phyloP scores from a whole-genome alignment of 2,797 vertebrate species.

The Eospalax fontanierii region DNA sequence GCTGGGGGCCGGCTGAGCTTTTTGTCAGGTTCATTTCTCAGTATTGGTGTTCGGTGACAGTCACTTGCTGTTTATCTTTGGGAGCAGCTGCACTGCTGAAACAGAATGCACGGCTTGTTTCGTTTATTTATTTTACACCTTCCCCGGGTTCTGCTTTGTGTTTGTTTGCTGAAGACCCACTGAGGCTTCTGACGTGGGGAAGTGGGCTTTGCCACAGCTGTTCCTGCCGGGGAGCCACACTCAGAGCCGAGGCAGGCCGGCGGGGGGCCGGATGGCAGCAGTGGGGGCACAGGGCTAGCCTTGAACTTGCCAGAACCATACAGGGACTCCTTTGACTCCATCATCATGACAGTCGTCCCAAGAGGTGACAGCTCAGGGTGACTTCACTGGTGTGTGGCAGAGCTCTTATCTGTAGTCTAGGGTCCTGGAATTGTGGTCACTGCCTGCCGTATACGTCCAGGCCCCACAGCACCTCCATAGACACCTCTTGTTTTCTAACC shows the following conservation, averaged over 20 bases:
- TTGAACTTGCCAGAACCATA: not conserved
- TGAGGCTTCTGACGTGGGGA: slow-evolving; percentile 89
- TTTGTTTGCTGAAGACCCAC: slow-evolving; percentile 91
- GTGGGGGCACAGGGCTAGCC: not conserved
- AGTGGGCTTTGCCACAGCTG: slow-evolving; percentile 89
- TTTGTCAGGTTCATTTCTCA: slow-evolving; percentile 91
- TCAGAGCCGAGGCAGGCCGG: not conserved
- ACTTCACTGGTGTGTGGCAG: rapidly evolving
- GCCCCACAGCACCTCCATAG: not conserved
- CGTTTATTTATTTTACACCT: slow-evolving; percentile 91
- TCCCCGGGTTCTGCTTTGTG: slow-evolving; percentile 88
- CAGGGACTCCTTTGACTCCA: rapidly evolving
- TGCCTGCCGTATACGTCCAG: rapidly evolving
- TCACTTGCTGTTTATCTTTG: slow-evolving; percentile 91
- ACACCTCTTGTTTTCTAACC: not conserved
- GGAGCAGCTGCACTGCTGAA: slow-evolving; percentile 90
- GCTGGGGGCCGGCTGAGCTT: slow-evolving; percentile 84
- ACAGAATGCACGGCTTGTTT: slow-evolving; percentile 90
- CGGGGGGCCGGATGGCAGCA: not conserved
- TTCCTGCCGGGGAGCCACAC: slow-evolving; percentile 78
- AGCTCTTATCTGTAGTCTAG: not conserved
- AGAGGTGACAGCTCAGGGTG: not conserved
- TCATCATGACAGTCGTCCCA: rapidly evolving
- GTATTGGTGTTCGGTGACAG: slow-evolving; percentile 91
- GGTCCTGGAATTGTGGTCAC: not conserved